Conservation (phyloP, 2,797 vertebrate genomes). For the Eremophila alpestris region DNA sequence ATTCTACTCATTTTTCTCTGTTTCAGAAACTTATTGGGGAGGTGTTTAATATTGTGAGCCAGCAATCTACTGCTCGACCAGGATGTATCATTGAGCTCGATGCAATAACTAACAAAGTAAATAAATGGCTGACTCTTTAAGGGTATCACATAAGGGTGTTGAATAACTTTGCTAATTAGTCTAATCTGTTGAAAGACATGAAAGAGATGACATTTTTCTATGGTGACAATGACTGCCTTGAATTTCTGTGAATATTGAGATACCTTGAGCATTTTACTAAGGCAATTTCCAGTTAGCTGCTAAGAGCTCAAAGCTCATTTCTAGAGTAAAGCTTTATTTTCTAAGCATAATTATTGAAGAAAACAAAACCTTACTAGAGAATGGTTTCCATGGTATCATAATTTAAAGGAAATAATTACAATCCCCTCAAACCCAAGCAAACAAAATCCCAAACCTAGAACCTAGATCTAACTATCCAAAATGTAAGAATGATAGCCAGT, state of each 20-base stretch:
- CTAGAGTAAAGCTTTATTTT: neutral
- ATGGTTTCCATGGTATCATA: neutral
- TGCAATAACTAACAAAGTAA: constrained; percentile 94
- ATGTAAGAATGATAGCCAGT: neutral
- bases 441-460: neutral
- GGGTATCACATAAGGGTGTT: neutral
- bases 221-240: neutral
- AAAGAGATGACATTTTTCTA: neutral
- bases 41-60: constrained; percentile 98
- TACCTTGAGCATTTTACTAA: neutral
- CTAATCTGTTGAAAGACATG: neutral
- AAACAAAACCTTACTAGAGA: neutral
- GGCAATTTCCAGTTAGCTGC: neutral
- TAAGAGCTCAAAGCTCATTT: neutral
- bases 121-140: neutral
- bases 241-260: neutral
- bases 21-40: constrained; percentile 97
- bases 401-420: neutral
- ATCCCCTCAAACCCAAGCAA: neutral
- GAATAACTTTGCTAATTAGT: neutral
- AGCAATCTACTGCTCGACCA: constrained; percentile 96
- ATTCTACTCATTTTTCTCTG: constrained; percentile 28
- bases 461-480: neutral
- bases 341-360: neutral
- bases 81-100: constrained; percentile 98